phyloP scores from a whole-genome alignment of 2,888 invertebrate species.

The Campopleginae sp. region DNA sequence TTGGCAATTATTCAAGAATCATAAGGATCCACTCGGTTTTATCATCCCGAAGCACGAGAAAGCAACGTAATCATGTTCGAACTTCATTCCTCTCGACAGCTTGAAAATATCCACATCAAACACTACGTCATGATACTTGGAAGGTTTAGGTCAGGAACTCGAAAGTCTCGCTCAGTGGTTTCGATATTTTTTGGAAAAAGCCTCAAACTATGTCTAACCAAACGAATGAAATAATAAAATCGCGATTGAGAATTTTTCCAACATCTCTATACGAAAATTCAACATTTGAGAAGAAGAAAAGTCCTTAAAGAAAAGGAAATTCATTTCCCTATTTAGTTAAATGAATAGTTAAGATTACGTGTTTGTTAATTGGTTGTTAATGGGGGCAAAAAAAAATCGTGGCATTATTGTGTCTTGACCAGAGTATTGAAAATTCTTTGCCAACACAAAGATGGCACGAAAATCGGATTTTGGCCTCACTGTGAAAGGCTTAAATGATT shows the following conservation, averaged over 20 bases:
- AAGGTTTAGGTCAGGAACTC: background rate
- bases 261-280: background rate
- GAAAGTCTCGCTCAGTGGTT: background rate
- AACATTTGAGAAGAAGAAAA: no score
- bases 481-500: no score
- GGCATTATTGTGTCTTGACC: no score
- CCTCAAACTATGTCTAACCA: background rate
- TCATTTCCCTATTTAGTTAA: no score
- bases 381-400: no score
- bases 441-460: no score
- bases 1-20: slow-evolving; percentile 17
- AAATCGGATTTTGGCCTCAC: no score
- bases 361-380: no score
- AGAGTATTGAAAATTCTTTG: no score
- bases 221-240: background rate
- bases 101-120: slow-evolving; percentile 14
- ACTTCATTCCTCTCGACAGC: background rate
- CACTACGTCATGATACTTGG: background rate
- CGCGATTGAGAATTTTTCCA: background rate
- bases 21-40: background rate
- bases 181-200: background rate
- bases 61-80: background rate
- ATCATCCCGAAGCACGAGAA: no score
- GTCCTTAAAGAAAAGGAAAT: no score
- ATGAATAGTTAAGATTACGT: no score